phyloP scores from a whole-genome alignment of 2,888 invertebrate genomes.

The Drosophila dives region DNA sequence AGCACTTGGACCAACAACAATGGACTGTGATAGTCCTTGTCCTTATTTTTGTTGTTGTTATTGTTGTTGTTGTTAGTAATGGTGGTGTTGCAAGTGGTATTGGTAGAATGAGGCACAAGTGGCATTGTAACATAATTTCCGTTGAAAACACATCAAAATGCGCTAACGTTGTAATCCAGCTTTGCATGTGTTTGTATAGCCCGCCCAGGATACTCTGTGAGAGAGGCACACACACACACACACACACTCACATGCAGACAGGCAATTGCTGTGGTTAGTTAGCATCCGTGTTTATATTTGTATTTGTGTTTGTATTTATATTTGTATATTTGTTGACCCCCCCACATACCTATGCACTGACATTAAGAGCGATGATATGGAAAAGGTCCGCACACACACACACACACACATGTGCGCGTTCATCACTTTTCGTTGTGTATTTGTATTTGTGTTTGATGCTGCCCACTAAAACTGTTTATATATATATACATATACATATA shows the following conservation, averaged over 20 bases:
- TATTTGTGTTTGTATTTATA: conserved; percentile 77
- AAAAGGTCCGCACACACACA: conserved; percentile 5
- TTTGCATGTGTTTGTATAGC: conserved; percentile 51
- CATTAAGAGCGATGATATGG: conserved; percentile 12
- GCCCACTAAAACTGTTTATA: conserved; percentile 21
- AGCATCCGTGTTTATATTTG: conserved; percentile 80
- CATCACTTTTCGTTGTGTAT: conserved; percentile 52
- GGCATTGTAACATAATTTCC: conserved; percentile 75
- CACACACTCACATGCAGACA: conserved; percentile 9
- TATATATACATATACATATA: background rate
- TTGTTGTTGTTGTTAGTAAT: conserved; percentile 28
- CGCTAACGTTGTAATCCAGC: conserved; percentile 61
- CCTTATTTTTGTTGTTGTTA: conserved; percentile 20
- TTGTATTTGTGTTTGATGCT: conserved; percentile 54
- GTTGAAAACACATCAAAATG: conserved; percentile 76
- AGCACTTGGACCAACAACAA: conserved; percentile 37
- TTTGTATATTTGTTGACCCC: conserved; percentile 70
- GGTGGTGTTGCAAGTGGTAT: conserved; percentile 9
- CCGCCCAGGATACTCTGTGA: conserved; percentile 25
- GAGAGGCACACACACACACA: conserved; percentile 17
- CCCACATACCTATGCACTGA: conserved; percentile 30
- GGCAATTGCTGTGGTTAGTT: conserved; percentile 72
- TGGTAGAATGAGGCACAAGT: conserved; percentile 57
- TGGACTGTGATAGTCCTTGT: conserved; percentile 22
- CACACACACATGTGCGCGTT: conserved; percentile 46